Evolutionary conservation across 2,113 vertebrate species (phyloP).

Genomic region (Caretta caretta): DNA sequence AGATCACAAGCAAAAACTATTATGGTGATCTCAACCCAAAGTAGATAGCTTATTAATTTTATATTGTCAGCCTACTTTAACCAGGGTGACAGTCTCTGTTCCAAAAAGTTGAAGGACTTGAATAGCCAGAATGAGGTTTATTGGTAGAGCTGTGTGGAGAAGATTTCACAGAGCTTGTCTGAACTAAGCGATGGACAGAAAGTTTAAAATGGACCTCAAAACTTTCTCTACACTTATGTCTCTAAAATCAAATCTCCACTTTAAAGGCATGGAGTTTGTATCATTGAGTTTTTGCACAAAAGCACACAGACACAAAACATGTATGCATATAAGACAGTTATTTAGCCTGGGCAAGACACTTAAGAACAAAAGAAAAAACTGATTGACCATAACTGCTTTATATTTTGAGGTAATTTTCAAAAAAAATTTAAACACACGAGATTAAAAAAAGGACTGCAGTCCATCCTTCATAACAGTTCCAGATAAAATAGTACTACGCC

Average conservation of each 20-base stretch:
- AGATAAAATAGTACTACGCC: background rate
- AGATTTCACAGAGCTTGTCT: background rate
- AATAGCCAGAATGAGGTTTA: background rate
- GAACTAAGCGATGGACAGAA: background rate
- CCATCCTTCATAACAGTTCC: background rate
- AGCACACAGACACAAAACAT: background rate
- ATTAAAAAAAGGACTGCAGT: background rate
- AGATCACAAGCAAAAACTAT: background rate
- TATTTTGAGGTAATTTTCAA: background rate
- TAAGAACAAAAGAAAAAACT: background rate
- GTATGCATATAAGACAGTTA: rapidly evolving
- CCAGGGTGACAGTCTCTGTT: background rate
- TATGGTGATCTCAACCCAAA: background rate
- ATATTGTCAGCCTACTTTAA: background rate
- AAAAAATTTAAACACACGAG: background rate
- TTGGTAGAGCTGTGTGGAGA: background rate
- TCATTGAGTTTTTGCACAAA: background rate
- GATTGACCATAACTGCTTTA: background rate
- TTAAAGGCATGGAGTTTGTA: background rate
- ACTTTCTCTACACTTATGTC: background rate
- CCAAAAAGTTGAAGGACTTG: background rate
- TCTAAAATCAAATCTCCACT: background rate
- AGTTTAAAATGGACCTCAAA: background rate
- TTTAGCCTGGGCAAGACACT: background rate
- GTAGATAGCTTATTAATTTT: background rate